Evolutionary conservation across 1,140 invertebrate genomes (phyloP).

Genomic region (Aphis gossypii): DNA sequence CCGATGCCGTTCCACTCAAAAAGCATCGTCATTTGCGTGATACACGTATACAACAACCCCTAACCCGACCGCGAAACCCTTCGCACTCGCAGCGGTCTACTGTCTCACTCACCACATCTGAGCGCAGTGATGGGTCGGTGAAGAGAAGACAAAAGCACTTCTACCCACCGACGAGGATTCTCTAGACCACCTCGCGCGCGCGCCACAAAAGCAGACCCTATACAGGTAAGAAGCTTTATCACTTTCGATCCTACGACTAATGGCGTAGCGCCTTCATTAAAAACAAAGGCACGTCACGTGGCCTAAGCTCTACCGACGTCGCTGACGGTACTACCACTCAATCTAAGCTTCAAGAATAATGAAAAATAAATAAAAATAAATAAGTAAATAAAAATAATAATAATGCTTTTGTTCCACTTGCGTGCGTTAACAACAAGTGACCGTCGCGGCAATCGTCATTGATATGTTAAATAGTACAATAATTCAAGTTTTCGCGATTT

Average conservation of each 20-base stretch:
- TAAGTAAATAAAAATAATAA: not conserved
- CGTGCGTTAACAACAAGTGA: not conserved
- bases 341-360: not conserved
- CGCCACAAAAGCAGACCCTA: not conserved
- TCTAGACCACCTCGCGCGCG: not conserved
- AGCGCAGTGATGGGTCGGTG: not conserved
- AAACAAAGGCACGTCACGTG: not conserved
- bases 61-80: constrained; percentile 5
- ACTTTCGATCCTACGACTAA: constrained; percentile 28
- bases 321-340: not conserved
- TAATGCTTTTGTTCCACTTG: not conserved
- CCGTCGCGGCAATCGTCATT: not conserved
- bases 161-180: not conserved
- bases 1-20: not conserved
- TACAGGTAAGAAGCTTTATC: constrained; percentile 37
- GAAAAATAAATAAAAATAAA: not conserved
- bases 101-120: not conserved
- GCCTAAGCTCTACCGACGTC: not conserved
- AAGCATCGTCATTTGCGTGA: not conserved
- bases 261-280: constrained; percentile 17
- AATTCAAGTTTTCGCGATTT: not conserved
- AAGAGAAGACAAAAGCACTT: not conserved
- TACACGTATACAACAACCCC: not conserved
- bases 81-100: not conserved
- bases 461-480: not conserved